Evolutionary conservation across 1,140 invertebrate species (phyloP).

Genomic region (Globodera ellingtonae): DNA sequence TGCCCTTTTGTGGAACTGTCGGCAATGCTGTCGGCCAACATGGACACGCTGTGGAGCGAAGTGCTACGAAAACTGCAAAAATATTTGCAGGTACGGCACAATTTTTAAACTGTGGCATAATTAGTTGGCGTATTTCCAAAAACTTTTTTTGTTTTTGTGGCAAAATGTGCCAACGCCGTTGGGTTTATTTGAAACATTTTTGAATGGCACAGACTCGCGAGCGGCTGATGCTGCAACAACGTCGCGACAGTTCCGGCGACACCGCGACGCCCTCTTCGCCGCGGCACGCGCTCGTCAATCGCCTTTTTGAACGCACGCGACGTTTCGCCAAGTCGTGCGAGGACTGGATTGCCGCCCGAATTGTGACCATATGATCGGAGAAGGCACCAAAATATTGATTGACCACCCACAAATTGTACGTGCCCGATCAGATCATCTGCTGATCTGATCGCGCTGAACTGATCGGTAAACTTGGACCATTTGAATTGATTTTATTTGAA

Average conservation of each 20-base stretch:
- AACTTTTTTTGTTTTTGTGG: too few relatives aligned
- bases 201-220: slow-evolving; percentile 10
- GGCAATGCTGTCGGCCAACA: slow-evolving; percentile 55
- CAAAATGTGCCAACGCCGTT: neutral
- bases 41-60: slow-evolving; percentile 53
- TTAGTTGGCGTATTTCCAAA: neutral
- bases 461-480: neutral
- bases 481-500: too few relatives aligned
- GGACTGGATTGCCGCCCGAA: slow-evolving; percentile 47
- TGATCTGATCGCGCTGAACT: neutral
- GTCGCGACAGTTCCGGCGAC: slow-evolving; percentile 17
- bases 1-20: slow-evolving; percentile 53
- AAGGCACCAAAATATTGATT: neutral
- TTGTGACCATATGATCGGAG: slow-evolving; percentile 41
- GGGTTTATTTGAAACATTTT: neutral
- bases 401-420: neutral
- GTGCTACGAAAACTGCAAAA: slow-evolving; percentile 54
- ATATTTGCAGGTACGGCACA: slow-evolving; percentile 22
- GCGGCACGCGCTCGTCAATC: slow-evolving; percentile 26
- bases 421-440: too few relatives aligned
- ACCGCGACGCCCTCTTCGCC: neutral
- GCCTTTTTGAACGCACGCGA: slow-evolving; percentile 49
- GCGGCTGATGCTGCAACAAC: slow-evolving; percentile 13
- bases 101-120: neutral
- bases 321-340: slow-evolving; percentile 60